Percentiles rank a stretch among this genome's conserved stretches.
phyloP scores from a whole-genome alignment of 1,140 invertebrate species.

The Ladona fulva region DNA sequence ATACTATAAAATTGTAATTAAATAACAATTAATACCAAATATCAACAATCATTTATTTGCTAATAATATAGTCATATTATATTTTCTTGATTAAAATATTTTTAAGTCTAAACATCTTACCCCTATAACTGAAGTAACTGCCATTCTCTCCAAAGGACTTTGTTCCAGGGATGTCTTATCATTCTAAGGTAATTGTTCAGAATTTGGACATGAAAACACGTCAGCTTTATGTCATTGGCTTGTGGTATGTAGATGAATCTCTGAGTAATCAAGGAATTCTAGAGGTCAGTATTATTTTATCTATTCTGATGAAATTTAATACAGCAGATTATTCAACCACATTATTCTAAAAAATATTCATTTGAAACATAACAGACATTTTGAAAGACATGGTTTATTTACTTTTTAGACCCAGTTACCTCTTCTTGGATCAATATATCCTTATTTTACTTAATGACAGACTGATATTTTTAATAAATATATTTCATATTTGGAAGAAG shows the following conservation, averaged over 20 bases:
- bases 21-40: too few species aligned
- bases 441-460: not conserved
- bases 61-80: too few species aligned
- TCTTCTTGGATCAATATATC: not conserved
- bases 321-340: not conserved
- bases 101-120: too few species aligned
- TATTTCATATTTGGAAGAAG: not conserved
- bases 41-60: too few species aligned
- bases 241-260: not conserved
- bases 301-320: not conserved
- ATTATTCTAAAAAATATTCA: not conserved
- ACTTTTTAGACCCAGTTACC: not conserved
- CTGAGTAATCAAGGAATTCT: not conserved
- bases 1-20: too few species aligned
- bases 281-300: not conserved
- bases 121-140: too few species aligned
- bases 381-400: not conserved
- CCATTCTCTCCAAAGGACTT: too few species aligned
- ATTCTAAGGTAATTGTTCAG: not conserved
- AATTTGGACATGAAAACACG: not conserved
- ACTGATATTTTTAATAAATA: not conserved
- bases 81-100: too few species aligned
- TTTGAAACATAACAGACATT: not conserved
- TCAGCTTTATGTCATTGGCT: not conserved
- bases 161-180: not conserved